Conservation (phyloP, 2,888 invertebrate species). For the Platynereis dumerilii region DNA sequence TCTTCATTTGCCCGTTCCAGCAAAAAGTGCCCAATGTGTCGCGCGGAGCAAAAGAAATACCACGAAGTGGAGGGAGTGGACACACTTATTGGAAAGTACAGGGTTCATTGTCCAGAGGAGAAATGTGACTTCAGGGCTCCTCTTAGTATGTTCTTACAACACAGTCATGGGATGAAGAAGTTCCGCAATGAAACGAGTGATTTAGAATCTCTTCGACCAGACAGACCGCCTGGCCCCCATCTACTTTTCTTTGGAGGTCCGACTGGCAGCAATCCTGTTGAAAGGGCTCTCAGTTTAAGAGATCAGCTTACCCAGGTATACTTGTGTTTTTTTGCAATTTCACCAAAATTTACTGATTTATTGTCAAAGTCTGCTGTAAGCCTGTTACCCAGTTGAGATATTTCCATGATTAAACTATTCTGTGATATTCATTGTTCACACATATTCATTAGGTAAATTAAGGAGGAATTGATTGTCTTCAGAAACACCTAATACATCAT, state of each 20-base stretch:
- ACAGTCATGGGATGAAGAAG: slow-evolving; percentile 33
- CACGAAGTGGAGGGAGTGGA: slow-evolving; percentile 38
- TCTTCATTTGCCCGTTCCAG: too few species aligned
- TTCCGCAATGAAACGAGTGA: slow-evolving; percentile 31
- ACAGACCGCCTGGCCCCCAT: slow-evolving; percentile 11
- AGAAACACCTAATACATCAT: too few species aligned
- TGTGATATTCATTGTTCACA: too few species aligned
- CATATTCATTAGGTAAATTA: too few species aligned
- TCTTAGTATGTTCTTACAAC: slow-evolving; percentile 33
- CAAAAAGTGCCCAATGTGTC: slow-evolving; percentile 57
- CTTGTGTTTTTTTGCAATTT: too few species aligned
- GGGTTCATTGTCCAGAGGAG: slow-evolving; percentile 51
- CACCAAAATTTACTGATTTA: too few species aligned
- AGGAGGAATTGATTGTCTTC: too few species aligned
- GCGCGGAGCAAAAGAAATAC: slow-evolving; percentile 45
- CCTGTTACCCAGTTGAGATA: too few species aligned
- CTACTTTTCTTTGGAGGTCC: slow-evolving; percentile 17
- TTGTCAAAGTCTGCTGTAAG: too few species aligned
- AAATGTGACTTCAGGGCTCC: slow-evolving; percentile 34
- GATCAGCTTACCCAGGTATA: slow-evolving; percentile 33
- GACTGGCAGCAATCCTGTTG: not conserved
- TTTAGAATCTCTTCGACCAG: slow-evolving; percentile 33
- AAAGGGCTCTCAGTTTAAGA: slow-evolving; percentile 17
- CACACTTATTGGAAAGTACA: slow-evolving; percentile 36
- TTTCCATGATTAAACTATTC: too few species aligned